Conservation (phyloP, 2,113 vertebrate genomes). For the Eidolon helvum region DNA sequence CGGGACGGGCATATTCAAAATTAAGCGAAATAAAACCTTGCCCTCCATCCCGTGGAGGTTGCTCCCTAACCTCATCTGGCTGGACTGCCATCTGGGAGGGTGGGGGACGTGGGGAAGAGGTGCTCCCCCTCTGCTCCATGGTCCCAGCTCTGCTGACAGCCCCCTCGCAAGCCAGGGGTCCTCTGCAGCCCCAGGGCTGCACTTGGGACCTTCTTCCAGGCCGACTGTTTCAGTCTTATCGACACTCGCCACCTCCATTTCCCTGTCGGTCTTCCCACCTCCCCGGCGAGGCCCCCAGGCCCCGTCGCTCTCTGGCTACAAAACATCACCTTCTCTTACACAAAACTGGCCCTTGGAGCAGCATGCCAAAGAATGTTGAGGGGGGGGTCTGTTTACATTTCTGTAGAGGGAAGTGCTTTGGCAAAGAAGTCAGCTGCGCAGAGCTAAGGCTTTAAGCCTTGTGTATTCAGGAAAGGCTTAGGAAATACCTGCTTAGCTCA, state of each 20-base stretch:
- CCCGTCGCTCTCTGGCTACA: neutral
- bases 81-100: neutral
- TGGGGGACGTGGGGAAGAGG: rapidly evolving
- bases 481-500: neutral
- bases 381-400: neutral
- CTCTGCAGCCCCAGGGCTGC: neutral
- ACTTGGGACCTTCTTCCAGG: neutral
- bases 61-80: neutral
- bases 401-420: neutral
- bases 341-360: neutral
- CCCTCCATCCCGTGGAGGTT: neutral
- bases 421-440: neutral
- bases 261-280: neutral
- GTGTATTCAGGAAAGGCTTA: neutral
- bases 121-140: neutral
- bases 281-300: neutral
- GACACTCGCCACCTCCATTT: neutral
- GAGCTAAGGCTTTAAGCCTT: neutral
- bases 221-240: neutral
- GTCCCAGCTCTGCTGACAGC: neutral
- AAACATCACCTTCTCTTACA: neutral
- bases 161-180: neutral
- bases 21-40: neutral
- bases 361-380: neutral
- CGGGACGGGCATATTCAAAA: neutral